Conservation (phyloP, 2,888 invertebrate genomes). For the Bimastos eiseni region DNA sequence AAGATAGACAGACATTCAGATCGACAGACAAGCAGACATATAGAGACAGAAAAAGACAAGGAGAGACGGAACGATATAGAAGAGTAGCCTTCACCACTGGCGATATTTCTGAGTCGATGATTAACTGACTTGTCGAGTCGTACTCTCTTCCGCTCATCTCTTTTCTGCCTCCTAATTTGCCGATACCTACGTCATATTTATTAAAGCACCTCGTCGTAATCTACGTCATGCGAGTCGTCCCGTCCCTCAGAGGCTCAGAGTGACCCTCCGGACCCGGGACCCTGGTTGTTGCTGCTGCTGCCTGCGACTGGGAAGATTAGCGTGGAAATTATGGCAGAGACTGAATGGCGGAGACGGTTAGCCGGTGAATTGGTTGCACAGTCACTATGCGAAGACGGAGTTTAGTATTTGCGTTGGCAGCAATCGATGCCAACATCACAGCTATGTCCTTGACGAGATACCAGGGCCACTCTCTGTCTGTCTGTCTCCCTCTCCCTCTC, state of each 20-base stretch:
- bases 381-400: neutral
- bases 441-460: neutral
- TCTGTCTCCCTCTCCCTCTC: too few species aligned
- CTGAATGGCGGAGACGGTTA: neutral
- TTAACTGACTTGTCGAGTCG: neutral
- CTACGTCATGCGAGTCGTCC: neutral
- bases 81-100: neutral
- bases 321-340: neutral
- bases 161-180: neutral
- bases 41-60: too few species aligned
- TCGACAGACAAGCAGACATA: too few species aligned
- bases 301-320: neutral
- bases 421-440: neutral
- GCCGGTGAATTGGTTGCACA: neutral
- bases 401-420: neutral
- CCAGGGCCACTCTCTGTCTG: too few species aligned
- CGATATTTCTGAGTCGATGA: conserved; percentile 2
- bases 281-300: too few species aligned
- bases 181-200: neutral
- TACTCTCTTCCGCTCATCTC: neutral
- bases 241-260: too few species aligned
- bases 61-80: too few species aligned
- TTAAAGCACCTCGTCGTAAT: neutral
- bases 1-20: too few species aligned
- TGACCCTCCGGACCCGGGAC: too few species aligned